phyloP scores from a whole-genome alignment of 2,113 vertebrate species.

The Murina feae region DNA sequence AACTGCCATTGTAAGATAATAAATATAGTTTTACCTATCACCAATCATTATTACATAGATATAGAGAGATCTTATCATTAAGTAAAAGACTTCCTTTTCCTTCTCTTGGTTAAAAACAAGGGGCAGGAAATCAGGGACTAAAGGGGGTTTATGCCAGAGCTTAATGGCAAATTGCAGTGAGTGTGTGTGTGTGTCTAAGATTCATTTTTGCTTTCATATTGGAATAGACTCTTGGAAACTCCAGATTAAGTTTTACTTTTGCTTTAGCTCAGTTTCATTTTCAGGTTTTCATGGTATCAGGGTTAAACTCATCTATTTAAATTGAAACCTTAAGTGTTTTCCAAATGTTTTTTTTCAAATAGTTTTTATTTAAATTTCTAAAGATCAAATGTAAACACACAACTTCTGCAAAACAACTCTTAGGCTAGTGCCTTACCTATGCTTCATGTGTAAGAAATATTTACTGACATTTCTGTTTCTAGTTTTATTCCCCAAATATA shows the following conservation, averaged over 20 bases:
- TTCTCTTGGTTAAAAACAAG: neutral
- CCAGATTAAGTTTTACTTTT: constrained; percentile 34
- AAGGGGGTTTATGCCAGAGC: neutral
- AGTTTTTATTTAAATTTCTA: neutral
- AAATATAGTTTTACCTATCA: neutral
- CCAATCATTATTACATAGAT: neutral
- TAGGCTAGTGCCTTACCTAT: neutral
- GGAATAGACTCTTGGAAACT: neutral
- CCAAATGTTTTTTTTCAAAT: neutral
- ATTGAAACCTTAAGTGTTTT: neutral
- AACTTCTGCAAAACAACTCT: neutral
- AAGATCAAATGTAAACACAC: neutral
- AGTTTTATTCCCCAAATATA: neutral
- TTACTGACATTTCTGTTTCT: neutral
- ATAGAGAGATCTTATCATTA: neutral
- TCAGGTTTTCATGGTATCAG: neutral
- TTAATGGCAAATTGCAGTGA: neutral
- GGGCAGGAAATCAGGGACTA: neutral
- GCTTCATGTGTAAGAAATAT: neutral
- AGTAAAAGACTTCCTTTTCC: neutral
- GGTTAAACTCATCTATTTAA: neutral
- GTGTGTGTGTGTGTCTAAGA: neutral
- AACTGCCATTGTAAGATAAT: neutral
- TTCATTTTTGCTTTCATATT: neutral
- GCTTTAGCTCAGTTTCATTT: constrained; percentile 30